phyloP scores from a whole-genome alignment of 2,113 vertebrate species.

The Benitochromis conjunctus region DNA sequence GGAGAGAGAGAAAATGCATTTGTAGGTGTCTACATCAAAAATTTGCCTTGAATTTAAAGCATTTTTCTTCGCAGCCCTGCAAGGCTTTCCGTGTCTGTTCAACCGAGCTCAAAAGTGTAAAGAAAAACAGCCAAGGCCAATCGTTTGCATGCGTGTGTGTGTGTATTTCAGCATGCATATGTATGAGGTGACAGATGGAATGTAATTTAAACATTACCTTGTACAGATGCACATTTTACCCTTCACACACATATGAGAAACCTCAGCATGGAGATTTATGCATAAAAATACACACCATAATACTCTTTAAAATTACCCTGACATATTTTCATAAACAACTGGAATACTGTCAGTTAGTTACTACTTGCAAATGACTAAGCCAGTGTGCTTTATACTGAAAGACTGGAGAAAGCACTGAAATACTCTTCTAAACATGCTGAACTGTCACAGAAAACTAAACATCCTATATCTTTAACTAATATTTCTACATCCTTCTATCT shows the following conservation, averaged over 20 bases:
- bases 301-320: not conserved
- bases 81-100: not conserved
- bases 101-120: not conserved
- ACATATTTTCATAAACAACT: not conserved
- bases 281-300: not conserved
- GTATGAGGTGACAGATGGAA: constrained; percentile 43
- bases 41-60: constrained; percentile 40
- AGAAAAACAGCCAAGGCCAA: constrained; percentile 8
- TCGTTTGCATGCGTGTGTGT: not conserved
- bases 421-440: not conserved
- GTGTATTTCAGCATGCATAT: constrained; percentile 29
- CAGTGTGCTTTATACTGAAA: not conserved
- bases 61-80: constrained; percentile 5
- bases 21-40: constrained; percentile 20
- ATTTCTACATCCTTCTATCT: not conserved
- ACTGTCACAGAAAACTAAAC: not conserved
- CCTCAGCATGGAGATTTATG: not conserved
- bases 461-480: not conserved
- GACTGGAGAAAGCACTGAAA: not conserved
- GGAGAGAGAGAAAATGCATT: not conserved
- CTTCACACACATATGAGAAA: not conserved
- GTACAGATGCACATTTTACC: constrained; percentile 29
- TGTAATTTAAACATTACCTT: constrained; percentile 44
- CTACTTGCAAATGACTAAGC: not conserved
- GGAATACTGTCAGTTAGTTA: not conserved